phyloP scores from a whole-genome alignment of 2,888 invertebrate genomes.

The Ormyrus thymus region DNA sequence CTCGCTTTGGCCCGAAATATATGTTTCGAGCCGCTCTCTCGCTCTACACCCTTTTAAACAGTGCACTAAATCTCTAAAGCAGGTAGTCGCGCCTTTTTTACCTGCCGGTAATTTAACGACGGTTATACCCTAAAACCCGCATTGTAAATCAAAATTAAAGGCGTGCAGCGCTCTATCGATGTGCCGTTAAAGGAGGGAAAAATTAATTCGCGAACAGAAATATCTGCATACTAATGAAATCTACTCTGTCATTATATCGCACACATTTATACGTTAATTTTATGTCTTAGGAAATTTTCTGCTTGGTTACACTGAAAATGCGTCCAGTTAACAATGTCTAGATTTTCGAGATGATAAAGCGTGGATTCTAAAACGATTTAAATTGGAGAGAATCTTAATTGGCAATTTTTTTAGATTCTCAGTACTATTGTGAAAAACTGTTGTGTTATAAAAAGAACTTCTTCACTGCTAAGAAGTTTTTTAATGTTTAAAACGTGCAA shows the following conservation, averaged over 20 bases:
- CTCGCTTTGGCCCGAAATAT: neutral
- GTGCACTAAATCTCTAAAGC: constrained; percentile 39
- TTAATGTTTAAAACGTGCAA: too few species aligned
- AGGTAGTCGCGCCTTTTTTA: constrained; percentile 37
- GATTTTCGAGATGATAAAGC: too few species aligned
- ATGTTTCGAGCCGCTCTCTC: neutral
- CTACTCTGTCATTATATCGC: constrained; percentile 14
- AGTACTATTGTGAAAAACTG: too few species aligned
- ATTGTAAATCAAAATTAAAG: constrained; percentile 49
- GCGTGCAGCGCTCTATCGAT: constrained; percentile 16
- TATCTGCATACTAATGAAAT: constrained; percentile 41
- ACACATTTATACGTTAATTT: neutral
- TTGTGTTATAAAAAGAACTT: too few species aligned
- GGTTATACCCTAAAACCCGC: constrained; percentile 25
- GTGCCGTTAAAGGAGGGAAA: constrained; percentile 20
- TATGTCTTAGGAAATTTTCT: neutral
- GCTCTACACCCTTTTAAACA: constrained; percentile 15
- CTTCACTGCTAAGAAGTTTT: too few species aligned
- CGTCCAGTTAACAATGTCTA: too few species aligned
- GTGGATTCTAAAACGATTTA: too few species aligned
- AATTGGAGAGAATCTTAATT: too few species aligned
- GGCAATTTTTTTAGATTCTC: too few species aligned
- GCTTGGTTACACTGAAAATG: neutral
- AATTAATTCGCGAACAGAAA: constrained; percentile 39
- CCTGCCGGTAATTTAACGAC: constrained; percentile 33